Conservation (phyloP, 2,797 vertebrate species). For the Sebastes dallii region DNA sequence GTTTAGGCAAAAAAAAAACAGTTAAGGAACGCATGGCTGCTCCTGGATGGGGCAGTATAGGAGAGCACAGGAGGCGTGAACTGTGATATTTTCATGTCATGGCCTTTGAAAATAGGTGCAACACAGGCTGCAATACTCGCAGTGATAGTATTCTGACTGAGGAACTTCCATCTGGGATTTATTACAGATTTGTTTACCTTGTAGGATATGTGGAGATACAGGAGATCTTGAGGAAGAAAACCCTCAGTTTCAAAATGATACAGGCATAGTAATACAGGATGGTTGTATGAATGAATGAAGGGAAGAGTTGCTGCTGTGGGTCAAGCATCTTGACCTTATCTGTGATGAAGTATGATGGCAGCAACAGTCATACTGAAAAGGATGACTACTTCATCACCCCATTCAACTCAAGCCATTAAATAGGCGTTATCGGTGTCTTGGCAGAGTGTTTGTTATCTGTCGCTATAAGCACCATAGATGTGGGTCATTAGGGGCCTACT, state of each 20-base stretch:
- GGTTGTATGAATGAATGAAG: not conserved
- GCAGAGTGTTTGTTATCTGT: too few species aligned
- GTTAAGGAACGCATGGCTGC: constrained; percentile 68
- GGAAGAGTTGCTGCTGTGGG: constrained; percentile 8
- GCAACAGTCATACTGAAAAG: not conserved
- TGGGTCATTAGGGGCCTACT: too few species aligned
- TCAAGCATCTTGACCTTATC: constrained; percentile 35
- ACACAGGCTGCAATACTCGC: not conserved
- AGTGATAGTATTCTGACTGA: not conserved
- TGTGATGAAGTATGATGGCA: not conserved
- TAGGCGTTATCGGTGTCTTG: too few species aligned
- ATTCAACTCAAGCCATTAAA: too few species aligned
- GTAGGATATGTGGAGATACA: not conserved
- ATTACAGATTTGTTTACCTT: not conserved
- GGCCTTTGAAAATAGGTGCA: constrained; percentile 6
- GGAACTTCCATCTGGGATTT: not conserved
- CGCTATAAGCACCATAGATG: too few species aligned
- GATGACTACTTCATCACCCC: not conserved
- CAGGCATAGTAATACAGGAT: not conserved
- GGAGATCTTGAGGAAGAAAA: not conserved
- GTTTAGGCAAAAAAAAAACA: too few species aligned
- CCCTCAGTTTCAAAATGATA: not conserved
- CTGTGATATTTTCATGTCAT: constrained; percentile 13
- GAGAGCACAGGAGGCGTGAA: constrained; percentile 25
- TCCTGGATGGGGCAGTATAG: constrained; percentile 40